These are phyloP conservation scores for Mus pahari DNA, from an alignment of 2,113 vertebrate genomes.

Conservation along the genomic window DNA sequence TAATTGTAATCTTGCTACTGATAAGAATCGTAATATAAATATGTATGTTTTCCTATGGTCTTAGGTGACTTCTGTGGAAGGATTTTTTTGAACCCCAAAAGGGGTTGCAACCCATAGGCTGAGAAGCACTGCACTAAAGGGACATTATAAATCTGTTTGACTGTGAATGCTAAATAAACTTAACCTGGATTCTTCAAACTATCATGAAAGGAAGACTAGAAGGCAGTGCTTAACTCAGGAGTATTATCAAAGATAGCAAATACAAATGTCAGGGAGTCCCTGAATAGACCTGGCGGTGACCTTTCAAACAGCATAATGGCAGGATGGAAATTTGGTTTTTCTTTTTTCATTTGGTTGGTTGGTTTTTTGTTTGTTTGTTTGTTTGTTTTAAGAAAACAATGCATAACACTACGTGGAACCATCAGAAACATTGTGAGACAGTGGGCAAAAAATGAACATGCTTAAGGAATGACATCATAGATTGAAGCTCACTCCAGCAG, in stretches of 20 bases:
- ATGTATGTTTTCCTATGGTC: not conserved
- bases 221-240: not conserved
- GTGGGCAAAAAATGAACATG: not conserved
- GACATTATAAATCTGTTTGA: not conserved
- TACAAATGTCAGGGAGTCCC: not conserved
- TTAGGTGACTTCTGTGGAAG: not conserved
- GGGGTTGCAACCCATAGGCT: not conserved
- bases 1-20: not conserved
- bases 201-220: not conserved
- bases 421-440: not conserved
- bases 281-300: not conserved
- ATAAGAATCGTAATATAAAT: not conserved
- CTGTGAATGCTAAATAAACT: not conserved
- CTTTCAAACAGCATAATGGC: not conserved
- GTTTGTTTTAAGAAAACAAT: not conserved
- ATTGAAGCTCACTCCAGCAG: not conserved
- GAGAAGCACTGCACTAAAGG: not conserved
- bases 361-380: not conserved
- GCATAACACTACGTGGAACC: not conserved
- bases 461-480: not conserved
- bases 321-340: not conserved
- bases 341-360: not conserved
- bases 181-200: not conserved
- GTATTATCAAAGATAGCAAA: not conserved
- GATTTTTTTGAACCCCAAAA: not conserved